phyloP scores from a whole-genome alignment of 2,797 vertebrate species.

The Spheniscus humboldti region DNA sequence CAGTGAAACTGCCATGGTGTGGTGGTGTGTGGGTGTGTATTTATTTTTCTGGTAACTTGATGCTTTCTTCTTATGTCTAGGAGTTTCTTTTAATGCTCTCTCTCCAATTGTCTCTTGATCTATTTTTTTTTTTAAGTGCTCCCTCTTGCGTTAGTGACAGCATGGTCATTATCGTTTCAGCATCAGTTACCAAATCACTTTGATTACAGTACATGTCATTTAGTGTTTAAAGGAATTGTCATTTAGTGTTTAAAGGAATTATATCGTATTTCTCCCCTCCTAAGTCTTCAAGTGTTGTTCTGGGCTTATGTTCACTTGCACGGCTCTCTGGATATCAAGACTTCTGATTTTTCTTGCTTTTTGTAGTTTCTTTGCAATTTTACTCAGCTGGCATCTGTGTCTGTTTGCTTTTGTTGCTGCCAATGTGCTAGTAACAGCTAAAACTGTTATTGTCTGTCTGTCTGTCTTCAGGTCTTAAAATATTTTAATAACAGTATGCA shows the following conservation, averaged over 20 bases:
- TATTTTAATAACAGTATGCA: background rate
- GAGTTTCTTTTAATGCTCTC: background rate
- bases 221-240: background rate
- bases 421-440: background rate
- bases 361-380: background rate
- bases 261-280: background rate
- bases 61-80: background rate
- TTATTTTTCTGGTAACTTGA: background rate
- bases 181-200: background rate
- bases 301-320: background rate
- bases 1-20: background rate
- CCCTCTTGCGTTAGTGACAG: background rate
- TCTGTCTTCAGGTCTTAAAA: background rate
- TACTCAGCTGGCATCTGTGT: background rate
- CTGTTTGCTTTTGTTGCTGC: background rate
- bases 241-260: background rate
- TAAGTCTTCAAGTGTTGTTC: background rate
- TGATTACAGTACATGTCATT: rapidly evolving
- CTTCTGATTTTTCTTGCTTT: background rate
- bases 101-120: background rate
- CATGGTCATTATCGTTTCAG: background rate
- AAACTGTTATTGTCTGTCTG: background rate
- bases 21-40: background rate
- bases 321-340: background rate
- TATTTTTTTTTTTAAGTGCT: background rate